phyloP scores from a whole-genome alignment of 53 echinoderm and acorn worm genomes.

The Holothuria scabra region DNA sequence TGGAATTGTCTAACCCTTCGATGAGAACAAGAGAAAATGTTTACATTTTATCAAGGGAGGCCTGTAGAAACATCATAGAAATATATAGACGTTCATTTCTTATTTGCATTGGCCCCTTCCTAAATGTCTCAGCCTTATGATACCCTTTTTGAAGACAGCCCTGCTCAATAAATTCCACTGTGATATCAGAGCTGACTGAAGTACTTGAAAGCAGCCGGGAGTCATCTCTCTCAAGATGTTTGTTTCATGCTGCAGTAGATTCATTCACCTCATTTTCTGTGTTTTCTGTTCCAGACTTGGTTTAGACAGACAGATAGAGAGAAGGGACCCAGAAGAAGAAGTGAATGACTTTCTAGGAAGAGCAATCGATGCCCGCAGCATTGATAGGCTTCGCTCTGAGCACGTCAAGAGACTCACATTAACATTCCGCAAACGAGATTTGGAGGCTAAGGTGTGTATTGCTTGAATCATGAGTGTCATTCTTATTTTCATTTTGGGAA shows the following conservation, averaged over 20 bases:
- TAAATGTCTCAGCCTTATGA: no score
- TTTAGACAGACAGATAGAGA: constrained; percentile 71
- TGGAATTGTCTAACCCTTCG: no score
- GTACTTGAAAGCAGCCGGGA: constrained; percentile 5
- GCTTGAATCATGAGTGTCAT: not conserved
- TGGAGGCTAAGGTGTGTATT: constrained; percentile 88
- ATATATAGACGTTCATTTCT: no score
- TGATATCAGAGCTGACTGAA: not conserved
- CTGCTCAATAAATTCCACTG: not conserved
- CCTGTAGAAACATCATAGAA: no score
- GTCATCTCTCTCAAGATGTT: no score
- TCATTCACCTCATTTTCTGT: no score
- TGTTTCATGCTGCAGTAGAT: no score
- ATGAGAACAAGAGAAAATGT: no score
- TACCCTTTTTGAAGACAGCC: not conserved
- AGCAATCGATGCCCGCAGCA: constrained; percentile 98
- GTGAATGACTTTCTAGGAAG: constrained; percentile 98
- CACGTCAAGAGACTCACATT: constrained; percentile 95
- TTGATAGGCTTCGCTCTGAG: constrained; percentile 96
- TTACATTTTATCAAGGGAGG: no score
- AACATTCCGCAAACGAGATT: constrained; percentile 87
- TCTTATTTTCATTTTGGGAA: not conserved
- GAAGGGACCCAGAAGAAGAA: constrained; percentile 89
- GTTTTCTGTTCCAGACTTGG: constrained; percentile 67
- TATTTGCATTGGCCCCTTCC: no score